Conservation (phyloP, 2,888 invertebrate genomes). For the Gastracanthus pulcherrimus region DNA sequence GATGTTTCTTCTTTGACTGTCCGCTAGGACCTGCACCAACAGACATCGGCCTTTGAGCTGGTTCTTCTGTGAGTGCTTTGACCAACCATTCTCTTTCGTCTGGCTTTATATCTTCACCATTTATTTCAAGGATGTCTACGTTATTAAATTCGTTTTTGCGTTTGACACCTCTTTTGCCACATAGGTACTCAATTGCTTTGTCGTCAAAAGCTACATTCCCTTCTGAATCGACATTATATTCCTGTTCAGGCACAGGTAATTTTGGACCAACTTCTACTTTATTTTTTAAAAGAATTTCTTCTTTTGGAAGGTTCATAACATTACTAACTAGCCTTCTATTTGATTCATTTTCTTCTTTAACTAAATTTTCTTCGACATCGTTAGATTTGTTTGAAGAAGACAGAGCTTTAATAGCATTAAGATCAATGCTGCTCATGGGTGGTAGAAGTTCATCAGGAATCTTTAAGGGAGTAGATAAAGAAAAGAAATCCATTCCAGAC, state of each 20-base stretch:
- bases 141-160: constrained; percentile 79
- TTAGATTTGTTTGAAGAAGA: background rate
- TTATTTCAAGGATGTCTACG: constrained; percentile 88
- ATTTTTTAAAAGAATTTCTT: constrained; percentile 77
- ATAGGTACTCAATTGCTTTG: constrained; percentile 75
- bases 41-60: constrained; percentile 79
- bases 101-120: constrained; percentile 88
- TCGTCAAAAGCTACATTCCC: constrained; percentile 75
- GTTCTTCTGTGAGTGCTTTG: constrained; percentile 87
- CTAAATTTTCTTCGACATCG: background rate
- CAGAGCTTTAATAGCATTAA: constrained; percentile 18
- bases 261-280: constrained; percentile 75
- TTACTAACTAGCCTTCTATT: constrained; percentile 75
- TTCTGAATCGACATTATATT: constrained; percentile 74
- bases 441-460: constrained; percentile 36
- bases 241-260: constrained; percentile 74
- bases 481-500: constrained; percentile 71
- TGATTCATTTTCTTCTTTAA: constrained; percentile 34
- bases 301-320: constrained; percentile 79
- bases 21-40: constrained; percentile 80
- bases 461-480: constrained; percentile 63
- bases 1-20: constrained; percentile 92
- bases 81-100: constrained; percentile 90
- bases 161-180: constrained; percentile 76
- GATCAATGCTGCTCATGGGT: constrained; percentile 15